phyloP scores from a whole-genome alignment of 2,797 vertebrate genomes.

The Melanotaenia boesemani region DNA sequence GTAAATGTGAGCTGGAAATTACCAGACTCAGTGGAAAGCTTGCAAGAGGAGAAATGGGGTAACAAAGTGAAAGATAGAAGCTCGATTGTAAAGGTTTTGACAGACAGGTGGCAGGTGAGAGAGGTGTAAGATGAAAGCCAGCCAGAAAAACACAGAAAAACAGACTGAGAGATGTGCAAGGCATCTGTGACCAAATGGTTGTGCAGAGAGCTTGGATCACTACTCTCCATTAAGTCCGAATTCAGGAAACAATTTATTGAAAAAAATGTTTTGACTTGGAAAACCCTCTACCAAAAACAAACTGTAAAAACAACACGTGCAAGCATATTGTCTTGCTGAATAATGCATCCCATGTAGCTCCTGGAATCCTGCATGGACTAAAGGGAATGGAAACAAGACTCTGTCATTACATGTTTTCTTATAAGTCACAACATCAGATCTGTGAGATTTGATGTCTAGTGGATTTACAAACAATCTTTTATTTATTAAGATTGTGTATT shows the following conservation, averaged over 20 bases:
- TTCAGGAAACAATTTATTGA: constrained; percentile 54
- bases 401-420: constrained; percentile 67
- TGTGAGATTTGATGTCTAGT: constrained; percentile 43
- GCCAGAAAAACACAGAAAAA: constrained; percentile 35
- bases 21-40: constrained; percentile 47
- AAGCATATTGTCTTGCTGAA: constrained; percentile 35
- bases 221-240: constrained; percentile 58
- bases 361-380: constrained; percentile 35
- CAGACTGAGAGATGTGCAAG: constrained; percentile 38
- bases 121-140: constrained; percentile 73
- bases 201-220: constrained; percentile 47
- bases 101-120: constrained; percentile 72
- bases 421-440: constrained; percentile 46
- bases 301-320: neutral
- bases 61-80: constrained; percentile 59
- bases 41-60: constrained; percentile 42
- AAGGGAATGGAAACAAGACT: constrained; percentile 45
- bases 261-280: constrained; percentile 50
- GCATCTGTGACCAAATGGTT: constrained; percentile 67
- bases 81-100: constrained; percentile 69
- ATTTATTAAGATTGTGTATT: constrained; percentile 65
- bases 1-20: constrained; percentile 37
- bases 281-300: constrained; percentile 9
- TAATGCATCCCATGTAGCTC: constrained; percentile 37
- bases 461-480: constrained; percentile 63